Percentiles rank a stretch among this genome's conserved stretches.
phyloP scores from a whole-genome alignment of 1,140 invertebrate genomes.

The Hyles vespertilio region DNA sequence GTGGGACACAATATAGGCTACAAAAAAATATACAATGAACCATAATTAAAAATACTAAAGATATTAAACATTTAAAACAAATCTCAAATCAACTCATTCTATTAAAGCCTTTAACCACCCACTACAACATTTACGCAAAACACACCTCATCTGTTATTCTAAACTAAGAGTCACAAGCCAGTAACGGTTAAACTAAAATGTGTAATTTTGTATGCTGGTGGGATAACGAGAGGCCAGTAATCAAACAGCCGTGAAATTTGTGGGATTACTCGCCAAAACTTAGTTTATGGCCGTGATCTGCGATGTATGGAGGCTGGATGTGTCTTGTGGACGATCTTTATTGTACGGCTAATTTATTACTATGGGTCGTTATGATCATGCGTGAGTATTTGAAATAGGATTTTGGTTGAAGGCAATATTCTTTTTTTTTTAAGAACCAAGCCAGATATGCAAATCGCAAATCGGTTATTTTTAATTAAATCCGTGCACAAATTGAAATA shows the following conservation, averaged over 20 bases:
- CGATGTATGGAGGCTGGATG: constrained; percentile 30
- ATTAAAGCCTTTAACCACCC: not conserved
- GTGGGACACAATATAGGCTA: too few relatives aligned
- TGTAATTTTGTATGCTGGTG: constrained; percentile 1
- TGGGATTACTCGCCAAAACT: constrained; percentile 51
- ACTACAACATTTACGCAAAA: not conserved
- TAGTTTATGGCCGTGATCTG: constrained; percentile 32
- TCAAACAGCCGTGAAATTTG: constrained; percentile 57
- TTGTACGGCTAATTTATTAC: not conserved
- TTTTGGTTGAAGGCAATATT: too few relatives aligned
- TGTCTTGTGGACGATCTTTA: not conserved
- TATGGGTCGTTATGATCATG: not conserved
- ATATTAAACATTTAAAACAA: too few relatives aligned
- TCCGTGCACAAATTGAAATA: too few relatives aligned
- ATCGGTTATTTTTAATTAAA: too few relatives aligned
- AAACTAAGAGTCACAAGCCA: not conserved
- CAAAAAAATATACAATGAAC: too few relatives aligned
- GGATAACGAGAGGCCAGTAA: constrained; percentile 24
- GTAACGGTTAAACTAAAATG: not conserved
- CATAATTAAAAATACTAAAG: too few relatives aligned
- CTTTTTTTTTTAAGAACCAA: too few relatives aligned
- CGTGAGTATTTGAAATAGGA: too few relatives aligned
- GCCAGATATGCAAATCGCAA: too few relatives aligned
- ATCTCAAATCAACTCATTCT: not conserved
- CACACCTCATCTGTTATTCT: not conserved